These are phyloP conservation scores for Abramis brama DNA, from an alignment of 2,113 vertebrate genomes.

Conservation along the genomic window DNA sequence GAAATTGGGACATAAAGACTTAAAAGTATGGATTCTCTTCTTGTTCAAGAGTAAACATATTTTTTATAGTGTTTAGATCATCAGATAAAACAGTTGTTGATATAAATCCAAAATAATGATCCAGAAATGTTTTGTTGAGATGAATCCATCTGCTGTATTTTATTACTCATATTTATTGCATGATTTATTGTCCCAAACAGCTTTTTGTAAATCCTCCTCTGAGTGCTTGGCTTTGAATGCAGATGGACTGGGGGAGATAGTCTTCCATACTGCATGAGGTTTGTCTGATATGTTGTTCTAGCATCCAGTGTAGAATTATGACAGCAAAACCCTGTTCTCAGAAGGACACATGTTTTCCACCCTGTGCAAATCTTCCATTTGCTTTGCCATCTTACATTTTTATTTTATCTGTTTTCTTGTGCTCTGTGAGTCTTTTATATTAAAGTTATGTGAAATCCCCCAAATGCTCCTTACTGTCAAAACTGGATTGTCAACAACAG, in stretches of 20 bases:
- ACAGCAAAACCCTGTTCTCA: not conserved
- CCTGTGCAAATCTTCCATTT: not conserved
- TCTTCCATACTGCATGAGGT: not conserved
- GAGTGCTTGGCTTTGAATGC: conserved; percentile 9
- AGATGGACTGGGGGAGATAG: not conserved
- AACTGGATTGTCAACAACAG: conserved; percentile 6
- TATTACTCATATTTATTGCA: conserved; percentile 6
- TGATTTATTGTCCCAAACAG: conserved; percentile 1
- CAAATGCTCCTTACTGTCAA: not conserved
- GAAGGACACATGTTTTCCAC: not conserved
- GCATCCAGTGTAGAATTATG: not conserved
- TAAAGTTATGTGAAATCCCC: conserved; percentile 15
- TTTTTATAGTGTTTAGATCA: conserved; percentile 6
- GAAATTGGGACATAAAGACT: not conserved
- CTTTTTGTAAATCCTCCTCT: not conserved
- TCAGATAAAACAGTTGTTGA: not conserved
- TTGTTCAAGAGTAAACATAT: not conserved
- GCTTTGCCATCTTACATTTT: conserved; percentile 14
- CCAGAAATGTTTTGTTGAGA: not conserved
- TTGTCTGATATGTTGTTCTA: conserved; percentile 9
- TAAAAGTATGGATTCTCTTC: not conserved
- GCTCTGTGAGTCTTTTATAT: not conserved
- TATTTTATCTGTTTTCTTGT: not conserved
- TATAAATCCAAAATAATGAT: conserved; percentile 15
- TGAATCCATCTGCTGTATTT: not conserved